Evolutionary conservation across 2,888 invertebrate species (phyloP), one percentile per base, ranked within the genome.

Genomic region (Gerris lacustris): DNA sequence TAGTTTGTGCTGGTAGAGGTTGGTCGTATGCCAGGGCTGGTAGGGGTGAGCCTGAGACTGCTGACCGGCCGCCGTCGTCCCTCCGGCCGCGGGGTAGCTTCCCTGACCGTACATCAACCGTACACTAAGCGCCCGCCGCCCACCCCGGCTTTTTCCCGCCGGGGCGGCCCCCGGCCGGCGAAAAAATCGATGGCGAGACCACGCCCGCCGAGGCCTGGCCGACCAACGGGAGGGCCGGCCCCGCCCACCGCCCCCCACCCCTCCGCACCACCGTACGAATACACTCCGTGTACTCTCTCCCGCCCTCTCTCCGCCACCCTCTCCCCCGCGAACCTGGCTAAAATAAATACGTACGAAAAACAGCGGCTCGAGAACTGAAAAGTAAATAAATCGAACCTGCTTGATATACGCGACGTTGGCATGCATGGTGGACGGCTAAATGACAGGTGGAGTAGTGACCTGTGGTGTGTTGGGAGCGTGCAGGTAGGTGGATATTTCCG

Each of bases 381-480:
- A 55, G 15, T 55, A 55, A 55, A 55, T 55, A 55, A 55, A 75
- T 73, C 74, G 70, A 74, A 74, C 74, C 74, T 74, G 74, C 68
- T 74, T 74, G 68, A 74, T 66, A 73, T 74, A 74, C 66, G 74
- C 73, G 70, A 74, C 72, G 72, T 70, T 70, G 71, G 74, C 74
- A 74, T 74, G 74, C 74, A 74, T 74, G 72, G 69, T 72, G 66
- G 69, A 67, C 67, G 7, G 17, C 17, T 31, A 18, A 17, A 31
- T 31, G 17, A 66, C 66, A 31, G 66, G 66, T 67, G 70, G 31
- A 72, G 74, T 72, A 72, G 70, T 86, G 87, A 92, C 92, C 92
- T 93, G 92, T 88, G 92, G 92, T 86, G 92, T 91, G 86, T 92
- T 92, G 86, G 92, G 92, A 85, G 92, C 91, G 87, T 92, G 92